A percentile compares a stretch with the other conserved stretches of the same genome.
Conservation (phyloP, 2,113 vertebrate species). For the Fregetta grallaria region DNA sequence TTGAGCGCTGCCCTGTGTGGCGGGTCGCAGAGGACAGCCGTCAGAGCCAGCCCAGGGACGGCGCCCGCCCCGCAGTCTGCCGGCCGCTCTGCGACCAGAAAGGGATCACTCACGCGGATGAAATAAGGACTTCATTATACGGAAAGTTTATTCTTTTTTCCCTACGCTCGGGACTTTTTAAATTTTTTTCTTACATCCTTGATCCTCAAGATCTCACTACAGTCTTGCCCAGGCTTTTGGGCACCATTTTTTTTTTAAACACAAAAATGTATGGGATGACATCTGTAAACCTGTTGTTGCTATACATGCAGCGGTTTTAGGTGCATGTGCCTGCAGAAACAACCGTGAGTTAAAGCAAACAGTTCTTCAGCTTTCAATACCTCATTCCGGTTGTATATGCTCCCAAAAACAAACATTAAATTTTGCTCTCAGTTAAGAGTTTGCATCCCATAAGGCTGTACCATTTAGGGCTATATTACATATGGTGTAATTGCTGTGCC, state of each 20-base stretch:
- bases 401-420: not conserved
- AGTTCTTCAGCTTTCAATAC: not conserved
- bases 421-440: not conserved
- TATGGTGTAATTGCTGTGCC: not conserved
- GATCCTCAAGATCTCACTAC: not conserved
- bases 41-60: not conserved
- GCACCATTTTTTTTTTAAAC: not conserved
- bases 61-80: fast-evolving
- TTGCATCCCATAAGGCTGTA: not conserved
- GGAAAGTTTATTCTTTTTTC: not conserved
- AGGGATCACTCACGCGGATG: not conserved
- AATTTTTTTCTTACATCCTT: not conserved
- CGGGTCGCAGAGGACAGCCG: not conserved
- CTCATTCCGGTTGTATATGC: not conserved
- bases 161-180: not conserved
- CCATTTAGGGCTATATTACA: not conserved
- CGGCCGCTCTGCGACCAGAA: not conserved
- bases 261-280: not conserved
- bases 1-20: not conserved
- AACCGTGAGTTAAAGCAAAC: not conserved
- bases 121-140: not conserved
- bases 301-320: fast-evolving
- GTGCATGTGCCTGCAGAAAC: not conserved
- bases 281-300: not conserved
- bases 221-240: not conserved